These are phyloP conservation scores for Pilophorus perplexus DNA, from an alignment of 2,888 invertebrate genomes.

Conservation along the genomic window DNA sequence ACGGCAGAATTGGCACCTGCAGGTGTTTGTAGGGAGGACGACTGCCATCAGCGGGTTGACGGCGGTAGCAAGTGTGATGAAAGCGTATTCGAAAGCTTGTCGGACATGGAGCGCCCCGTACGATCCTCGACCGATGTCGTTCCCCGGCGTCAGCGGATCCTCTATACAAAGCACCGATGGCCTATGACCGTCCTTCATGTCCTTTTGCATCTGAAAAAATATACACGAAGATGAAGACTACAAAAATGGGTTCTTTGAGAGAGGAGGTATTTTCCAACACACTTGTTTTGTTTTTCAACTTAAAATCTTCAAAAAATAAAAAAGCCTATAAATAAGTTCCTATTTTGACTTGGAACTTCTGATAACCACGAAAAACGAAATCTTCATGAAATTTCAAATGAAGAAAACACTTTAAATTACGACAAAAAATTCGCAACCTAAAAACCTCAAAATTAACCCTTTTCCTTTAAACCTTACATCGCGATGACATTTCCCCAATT, in stretches of 20 bases:
- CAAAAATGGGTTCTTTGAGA: not conserved
- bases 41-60: constrained; percentile 57
- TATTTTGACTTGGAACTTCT: not conserved
- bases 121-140: constrained; percentile 96
- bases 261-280: not conserved
- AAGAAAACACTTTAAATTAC: not conserved
- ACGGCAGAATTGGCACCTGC: constrained; percentile 4
- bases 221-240: not conserved
- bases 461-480: too few species aligned
- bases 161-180: constrained; percentile 95
- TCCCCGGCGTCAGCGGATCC: constrained; percentile 93
- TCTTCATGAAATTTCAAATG: not conserved
- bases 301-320: not conserved
- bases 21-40: constrained; percentile 28
- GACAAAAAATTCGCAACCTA: not conserved
- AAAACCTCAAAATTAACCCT: too few species aligned
- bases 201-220: constrained; percentile 65
- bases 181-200: constrained; percentile 91
- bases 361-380: not conserved
- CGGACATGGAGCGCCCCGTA: constrained; percentile 89
- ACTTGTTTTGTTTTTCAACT: not conserved
- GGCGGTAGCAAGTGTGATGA: constrained; percentile 75
- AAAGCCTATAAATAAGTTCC: not conserved
- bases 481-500: too few species aligned
- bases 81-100: constrained; percentile 96